Percentiles rank a stretch among this genome's conserved stretches.
These are phyloP conservation scores for Astreopora myriophthalma DNA, from an alignment of 64 coral and sea anemone species.

Conservation along the genomic window DNA sequence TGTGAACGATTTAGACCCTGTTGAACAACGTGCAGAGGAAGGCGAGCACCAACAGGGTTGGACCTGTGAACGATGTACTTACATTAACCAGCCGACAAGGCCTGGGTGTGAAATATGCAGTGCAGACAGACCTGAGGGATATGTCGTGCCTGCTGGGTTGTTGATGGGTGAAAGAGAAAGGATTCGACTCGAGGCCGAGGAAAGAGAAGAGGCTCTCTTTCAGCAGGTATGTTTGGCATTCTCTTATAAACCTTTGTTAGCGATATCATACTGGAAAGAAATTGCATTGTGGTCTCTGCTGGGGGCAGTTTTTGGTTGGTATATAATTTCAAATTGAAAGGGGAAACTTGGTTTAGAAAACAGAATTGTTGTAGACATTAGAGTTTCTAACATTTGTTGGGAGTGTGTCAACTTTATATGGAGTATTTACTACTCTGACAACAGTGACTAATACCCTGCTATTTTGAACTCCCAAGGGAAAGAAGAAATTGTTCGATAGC, in stretches of 20 bases:
- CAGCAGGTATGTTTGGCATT: constrained; percentile 57
- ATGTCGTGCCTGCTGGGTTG: constrained; percentile 70
- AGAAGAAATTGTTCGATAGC: too few relatives aligned
- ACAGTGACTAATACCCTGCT: too few relatives aligned
- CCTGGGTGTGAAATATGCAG: constrained; percentile 92
- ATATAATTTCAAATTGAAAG: too few relatives aligned
- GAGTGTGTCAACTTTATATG: too few relatives aligned
- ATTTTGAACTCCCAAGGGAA: too few relatives aligned
- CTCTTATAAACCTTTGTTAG: not conserved
- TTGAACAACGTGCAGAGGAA: not conserved
- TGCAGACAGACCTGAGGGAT: constrained; percentile 70
- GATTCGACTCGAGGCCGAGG: constrained; percentile 55
- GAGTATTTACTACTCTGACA: too few relatives aligned
- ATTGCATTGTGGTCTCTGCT: too few relatives aligned
- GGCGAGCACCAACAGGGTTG: constrained; percentile 30
- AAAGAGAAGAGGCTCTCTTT: constrained; percentile 47
- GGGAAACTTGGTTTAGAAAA: too few relatives aligned
- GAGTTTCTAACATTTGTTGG: too few relatives aligned
- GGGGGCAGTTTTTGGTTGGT: too few relatives aligned
- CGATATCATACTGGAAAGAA: too few relatives aligned
- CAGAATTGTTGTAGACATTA: too few relatives aligned
- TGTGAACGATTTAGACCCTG: constrained; percentile 14
- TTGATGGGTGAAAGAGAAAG: constrained; percentile 74
- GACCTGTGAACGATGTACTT: constrained; percentile 80
- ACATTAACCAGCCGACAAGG: constrained; percentile 79